Percentiles rank a stretch among this genome's conserved stretches.
Conservation (phyloP, 1,140 invertebrate genomes). For the Lordiphosa stackelbergi region DNA sequence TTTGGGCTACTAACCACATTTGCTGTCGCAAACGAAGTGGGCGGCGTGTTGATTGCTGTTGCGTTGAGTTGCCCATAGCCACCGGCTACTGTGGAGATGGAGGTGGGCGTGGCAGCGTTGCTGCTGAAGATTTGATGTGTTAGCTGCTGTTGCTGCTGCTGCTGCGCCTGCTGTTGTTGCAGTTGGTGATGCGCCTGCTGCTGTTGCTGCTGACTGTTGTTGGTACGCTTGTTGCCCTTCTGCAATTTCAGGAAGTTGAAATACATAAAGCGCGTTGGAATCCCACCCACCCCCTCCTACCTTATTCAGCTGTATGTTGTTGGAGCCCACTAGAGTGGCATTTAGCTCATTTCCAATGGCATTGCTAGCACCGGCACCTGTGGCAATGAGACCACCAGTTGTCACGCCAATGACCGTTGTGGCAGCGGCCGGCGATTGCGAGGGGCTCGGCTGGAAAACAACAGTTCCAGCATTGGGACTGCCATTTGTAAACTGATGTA, state of each 20-base stretch:
- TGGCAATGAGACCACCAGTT: conserved; percentile 68
- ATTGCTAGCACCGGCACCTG: conserved; percentile 42
- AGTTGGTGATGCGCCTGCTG: conserved; percentile 25
- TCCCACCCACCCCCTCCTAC: conserved; percentile 22
- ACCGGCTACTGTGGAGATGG: conserved; percentile 56
- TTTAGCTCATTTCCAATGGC: conserved; percentile 76
- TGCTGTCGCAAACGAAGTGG: conserved; percentile 71
- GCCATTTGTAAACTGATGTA: conserved; percentile 76
- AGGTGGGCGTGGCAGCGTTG: conserved; percentile 64
- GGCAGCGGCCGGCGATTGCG: conserved; percentile 76
- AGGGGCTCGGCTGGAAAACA: conserved; percentile 76
- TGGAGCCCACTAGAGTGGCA: conserved; percentile 76
- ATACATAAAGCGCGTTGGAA: too few species aligned
- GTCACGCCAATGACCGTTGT: conserved; percentile 76
- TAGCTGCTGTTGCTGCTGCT: conserved; percentile 51
- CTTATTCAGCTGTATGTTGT: conserved; percentile 77
- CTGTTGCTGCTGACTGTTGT: conserved; percentile 43
- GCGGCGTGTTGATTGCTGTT: conserved; percentile 65
- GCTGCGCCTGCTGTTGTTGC: conserved; percentile 40
- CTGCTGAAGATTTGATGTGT: conserved; percentile 64
- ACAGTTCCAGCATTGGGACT: conserved; percentile 77
- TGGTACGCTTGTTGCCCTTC: conserved; percentile 71
- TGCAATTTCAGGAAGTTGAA: conserved; percentile 22
- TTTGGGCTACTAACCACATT: conserved; percentile 75
- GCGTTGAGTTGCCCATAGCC: conserved; percentile 73